Percentiles rank a stretch among this genome's conserved stretches.
These are phyloP conservation scores for Excalfactoria chinensis DNA, from an alignment of 2,113 vertebrate species.

Conservation along the genomic window DNA sequence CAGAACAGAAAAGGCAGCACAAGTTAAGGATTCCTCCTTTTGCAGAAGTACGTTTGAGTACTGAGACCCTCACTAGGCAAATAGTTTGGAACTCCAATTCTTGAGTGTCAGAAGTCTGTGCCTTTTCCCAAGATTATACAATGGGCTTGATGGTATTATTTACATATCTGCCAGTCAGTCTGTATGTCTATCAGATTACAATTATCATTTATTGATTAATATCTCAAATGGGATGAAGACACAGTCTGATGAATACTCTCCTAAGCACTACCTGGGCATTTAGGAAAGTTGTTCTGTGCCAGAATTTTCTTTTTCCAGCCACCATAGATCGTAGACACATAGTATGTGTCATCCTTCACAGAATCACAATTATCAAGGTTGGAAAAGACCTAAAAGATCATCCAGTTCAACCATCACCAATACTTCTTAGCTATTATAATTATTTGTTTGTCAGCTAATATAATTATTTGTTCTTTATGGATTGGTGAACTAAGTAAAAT, in stretches of 20 bases:
- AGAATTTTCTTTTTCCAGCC: neutral
- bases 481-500: neutral
- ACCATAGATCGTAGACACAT: neutral
- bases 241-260: neutral
- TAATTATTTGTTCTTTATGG: neutral
- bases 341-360: neutral
- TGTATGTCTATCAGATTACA: neutral
- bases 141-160: neutral
- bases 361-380: no score
- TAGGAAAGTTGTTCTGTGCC: neutral
- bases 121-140: neutral
- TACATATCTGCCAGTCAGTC: neutral
- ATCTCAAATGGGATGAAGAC: neutral
- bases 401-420: no score
- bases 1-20: neutral
- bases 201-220: neutral
- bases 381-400: no score
- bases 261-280: neutral
- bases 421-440: no score
- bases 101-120: neutral
- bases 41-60: neutral
- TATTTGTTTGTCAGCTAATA: no score
- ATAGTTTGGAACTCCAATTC: neutral
- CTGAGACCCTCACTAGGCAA: neutral
- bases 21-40: neutral